Base-by-base conservation (phyloP, 2,888 invertebrate species). In the Junonia oenone region DNA sequence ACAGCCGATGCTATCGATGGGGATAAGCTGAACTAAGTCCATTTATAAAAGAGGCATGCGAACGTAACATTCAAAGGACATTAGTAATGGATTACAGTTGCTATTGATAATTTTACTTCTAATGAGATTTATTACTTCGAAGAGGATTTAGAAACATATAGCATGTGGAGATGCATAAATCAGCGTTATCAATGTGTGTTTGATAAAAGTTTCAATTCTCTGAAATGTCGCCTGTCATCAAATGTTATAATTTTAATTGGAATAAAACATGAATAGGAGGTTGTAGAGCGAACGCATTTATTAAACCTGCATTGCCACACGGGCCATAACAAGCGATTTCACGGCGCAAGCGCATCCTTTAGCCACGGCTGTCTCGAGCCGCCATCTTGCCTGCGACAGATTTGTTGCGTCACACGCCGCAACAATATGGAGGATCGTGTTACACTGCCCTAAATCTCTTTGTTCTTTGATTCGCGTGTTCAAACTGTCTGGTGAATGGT, bases 301-400 rank as follows among this genome's bases (percentile, higher is more conserved):
- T 63, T 59, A 62, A 49, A 56, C 59, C 56, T 46, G 55, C 52
- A 58, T 67, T 64, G 58, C 62, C 55, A 60, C 63, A 63, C 71
- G 71, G 56, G 59, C 68, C 72, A 76, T 82, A 83, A 81, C 81
- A 77, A 79, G 76, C 75, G 79, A 86, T 89, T 88, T 83, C 84
- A 84, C 81, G 81, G 78, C 72, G 72, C 80, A 62, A 68, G 85
- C 83, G 83, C 88, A 86, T 89, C 87, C 83, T 87, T 89, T 88
- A 85, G 84, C 77, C 76, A 85, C 78, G 84, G 81, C 76, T 82
- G 84, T 84, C 77, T 80, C 78, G 78, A 81, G 82, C 82, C 73
- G 68, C 78, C 81, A 77, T 81, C 68, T 78, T 78, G 73, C 62
- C 68, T 78, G 78, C 79, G 83, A 84, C 83, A 83, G 75, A 82